Conservation (phyloP, 2,113 vertebrate genomes). For the Glaucomys volans region DNA sequence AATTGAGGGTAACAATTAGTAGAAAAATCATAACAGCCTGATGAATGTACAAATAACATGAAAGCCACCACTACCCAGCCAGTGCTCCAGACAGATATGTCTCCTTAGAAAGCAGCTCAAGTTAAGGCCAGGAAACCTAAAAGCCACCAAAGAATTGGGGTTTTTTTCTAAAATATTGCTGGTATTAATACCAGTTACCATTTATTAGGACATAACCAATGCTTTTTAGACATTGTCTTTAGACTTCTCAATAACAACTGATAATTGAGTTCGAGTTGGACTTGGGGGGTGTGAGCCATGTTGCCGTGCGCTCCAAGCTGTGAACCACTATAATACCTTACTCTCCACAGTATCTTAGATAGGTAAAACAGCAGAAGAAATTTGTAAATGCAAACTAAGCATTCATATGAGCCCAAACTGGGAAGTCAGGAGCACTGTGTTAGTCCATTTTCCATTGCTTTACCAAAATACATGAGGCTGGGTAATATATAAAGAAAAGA, state of each 20-base stretch:
- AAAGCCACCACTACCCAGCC: not conserved
- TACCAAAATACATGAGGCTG: not conserved
- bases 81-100: accelerated
- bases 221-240: not conserved
- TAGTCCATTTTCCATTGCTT: not conserved
- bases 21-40: not conserved
- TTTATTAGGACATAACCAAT: not conserved
- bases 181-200: not conserved
- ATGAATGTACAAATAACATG: not conserved
- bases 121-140: not conserved
- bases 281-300: too few species aligned
- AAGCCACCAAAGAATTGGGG: not conserved
- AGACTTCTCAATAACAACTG: not conserved
- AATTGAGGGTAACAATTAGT: not conserved
- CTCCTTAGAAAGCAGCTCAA: not conserved
- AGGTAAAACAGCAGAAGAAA: not conserved
- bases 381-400: not conserved
- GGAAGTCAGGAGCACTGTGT: too few species aligned
- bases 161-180: not conserved
- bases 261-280: not conserved
- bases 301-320: accelerated
- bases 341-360: not conserved
- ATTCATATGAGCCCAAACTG: not conserved
- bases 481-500: not conserved
- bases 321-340: too few species aligned